Conservation (phyloP, 2,113 vertebrate genomes). For the Lipophrys pholis region DNA sequence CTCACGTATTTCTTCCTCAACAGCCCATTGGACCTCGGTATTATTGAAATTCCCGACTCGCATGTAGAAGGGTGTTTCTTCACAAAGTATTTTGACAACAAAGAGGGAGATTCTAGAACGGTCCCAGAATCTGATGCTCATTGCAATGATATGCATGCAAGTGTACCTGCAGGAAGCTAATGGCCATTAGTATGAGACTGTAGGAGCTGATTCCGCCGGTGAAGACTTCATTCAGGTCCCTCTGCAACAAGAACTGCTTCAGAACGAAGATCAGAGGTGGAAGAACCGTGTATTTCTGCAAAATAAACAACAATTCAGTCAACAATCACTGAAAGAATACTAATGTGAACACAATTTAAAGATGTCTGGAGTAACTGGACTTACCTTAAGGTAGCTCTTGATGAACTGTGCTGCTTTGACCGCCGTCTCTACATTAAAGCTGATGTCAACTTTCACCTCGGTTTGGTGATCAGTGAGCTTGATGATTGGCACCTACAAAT, state of each 20-base stretch:
- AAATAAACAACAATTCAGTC: neutral
- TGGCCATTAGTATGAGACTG: slow-evolving; percentile 87
- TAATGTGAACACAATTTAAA: neutral
- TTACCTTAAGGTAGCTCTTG: slow-evolving; percentile 95
- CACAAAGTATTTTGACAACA: no score
- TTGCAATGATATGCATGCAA: neutral
- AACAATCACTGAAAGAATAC: neutral
- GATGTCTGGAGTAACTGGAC: fast-evolving
- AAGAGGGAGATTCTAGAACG: no score
- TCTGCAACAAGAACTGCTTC: slow-evolving; percentile 87
- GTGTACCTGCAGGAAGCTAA: slow-evolving; percentile 86
- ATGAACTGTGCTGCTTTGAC: slow-evolving; percentile 97
- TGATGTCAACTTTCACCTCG: slow-evolving; percentile 97
- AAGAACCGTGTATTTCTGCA: slow-evolving; percentile 85
- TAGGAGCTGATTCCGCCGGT: slow-evolving; percentile 88
- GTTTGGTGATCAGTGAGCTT: slow-evolving; percentile 98
- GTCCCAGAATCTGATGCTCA: no score
- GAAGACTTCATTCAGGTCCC: slow-evolving; percentile 87
- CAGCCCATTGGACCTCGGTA: no score
- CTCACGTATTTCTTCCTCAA: no score
- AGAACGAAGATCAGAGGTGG: slow-evolving; percentile 87
- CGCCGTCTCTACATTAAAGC: slow-evolving; percentile 98
- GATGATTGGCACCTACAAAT: slow-evolving; percentile 93
- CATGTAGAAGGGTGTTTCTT: no score
- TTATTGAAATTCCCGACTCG: no score